Conservation (phyloP, 1,140 invertebrate genomes). For the Sipha flava region DNA sequence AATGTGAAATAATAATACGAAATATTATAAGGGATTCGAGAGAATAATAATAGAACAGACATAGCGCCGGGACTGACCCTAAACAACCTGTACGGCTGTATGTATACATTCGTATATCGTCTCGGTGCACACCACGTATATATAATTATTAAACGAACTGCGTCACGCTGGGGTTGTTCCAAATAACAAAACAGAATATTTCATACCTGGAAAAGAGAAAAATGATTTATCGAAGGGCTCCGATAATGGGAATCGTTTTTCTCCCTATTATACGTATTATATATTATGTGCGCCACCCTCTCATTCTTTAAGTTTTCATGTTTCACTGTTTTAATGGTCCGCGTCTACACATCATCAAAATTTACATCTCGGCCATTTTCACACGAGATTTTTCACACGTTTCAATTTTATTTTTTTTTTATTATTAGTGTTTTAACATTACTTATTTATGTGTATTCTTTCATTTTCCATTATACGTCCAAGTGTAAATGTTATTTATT, state of each 20-base stretch:
- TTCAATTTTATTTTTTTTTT: neutral
- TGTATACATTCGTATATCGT: neutral
- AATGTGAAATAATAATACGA: neutral
- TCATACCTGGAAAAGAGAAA: constrained; percentile 20
- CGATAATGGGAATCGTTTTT: constrained; percentile 24
- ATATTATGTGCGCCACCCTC: neutral
- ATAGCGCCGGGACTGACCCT: constrained; percentile 15
- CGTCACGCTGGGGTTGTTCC: constrained; percentile 13
- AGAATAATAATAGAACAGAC: neutral
- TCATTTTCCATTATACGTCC: too few relatives aligned
- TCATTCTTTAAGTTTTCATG: neutral
- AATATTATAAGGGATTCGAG: neutral
- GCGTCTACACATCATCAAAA: neutral
- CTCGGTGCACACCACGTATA: neutral
- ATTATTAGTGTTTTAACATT: neutral
- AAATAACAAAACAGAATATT: neutral
- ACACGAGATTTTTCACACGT: neutral
- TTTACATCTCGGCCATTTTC: neutral
- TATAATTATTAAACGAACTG: neutral
- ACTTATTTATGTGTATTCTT: too few relatives aligned
- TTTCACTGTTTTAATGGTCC: constrained; percentile 11
- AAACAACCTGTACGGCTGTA: neutral
- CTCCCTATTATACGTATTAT: neutral
- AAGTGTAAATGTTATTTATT: too few relatives aligned
- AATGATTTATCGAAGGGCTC: constrained; percentile 11